Base-by-base conservation (phyloP, 2,797 vertebrate genomes). In the Schizopygopsis malacanthus region DNA sequence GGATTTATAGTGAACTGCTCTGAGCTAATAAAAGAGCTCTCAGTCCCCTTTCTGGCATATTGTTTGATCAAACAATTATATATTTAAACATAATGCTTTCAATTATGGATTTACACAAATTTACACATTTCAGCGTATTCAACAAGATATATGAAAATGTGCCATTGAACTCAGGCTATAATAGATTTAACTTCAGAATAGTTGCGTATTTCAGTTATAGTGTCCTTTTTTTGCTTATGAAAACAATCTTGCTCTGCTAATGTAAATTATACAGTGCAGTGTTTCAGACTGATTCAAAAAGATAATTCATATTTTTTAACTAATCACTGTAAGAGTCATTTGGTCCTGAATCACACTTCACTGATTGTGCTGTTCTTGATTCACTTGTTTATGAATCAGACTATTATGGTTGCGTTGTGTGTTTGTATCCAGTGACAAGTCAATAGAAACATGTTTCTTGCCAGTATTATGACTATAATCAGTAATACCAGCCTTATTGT, bases 1-100 rank as follows among this genome's bases (percentile, higher is more conserved):
- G 93, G 91, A 94, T 95, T 93, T 88, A 86, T 92, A 93, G 93
- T 93, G 90, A 93, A 93, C 91, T 91, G 90, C 37, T 89, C 90
- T 87, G 89, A 87, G 89, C 90, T 90, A 92, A 94, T 94, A 93
- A 94, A 94, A 87, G 91, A 90, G 88, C 81, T 73, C 61, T 20
- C 89, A 50, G 0, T 93, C 93, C 94, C 92, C 93, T 94, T 95
- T 95, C 89, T 89, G 86, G 82, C 79, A 83, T 88, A 45, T 83
- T 84, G 77, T 89, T 82, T 83, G 39, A 83, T 79, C 79, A 76
- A 85, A 78, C 70, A 83, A 82, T 85, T n/a, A 63, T 79, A 33
- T 33, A 33, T 33, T 33, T 50, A 33, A 63, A 20, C 20, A n/a
- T 11, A 33, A 52, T 33, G 45, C 15, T 67, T 67, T 67, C 28